Evolutionary conservation across 2,113 vertebrate genomes (phyloP).

Genomic region (Ciconia boyciana): DNA sequence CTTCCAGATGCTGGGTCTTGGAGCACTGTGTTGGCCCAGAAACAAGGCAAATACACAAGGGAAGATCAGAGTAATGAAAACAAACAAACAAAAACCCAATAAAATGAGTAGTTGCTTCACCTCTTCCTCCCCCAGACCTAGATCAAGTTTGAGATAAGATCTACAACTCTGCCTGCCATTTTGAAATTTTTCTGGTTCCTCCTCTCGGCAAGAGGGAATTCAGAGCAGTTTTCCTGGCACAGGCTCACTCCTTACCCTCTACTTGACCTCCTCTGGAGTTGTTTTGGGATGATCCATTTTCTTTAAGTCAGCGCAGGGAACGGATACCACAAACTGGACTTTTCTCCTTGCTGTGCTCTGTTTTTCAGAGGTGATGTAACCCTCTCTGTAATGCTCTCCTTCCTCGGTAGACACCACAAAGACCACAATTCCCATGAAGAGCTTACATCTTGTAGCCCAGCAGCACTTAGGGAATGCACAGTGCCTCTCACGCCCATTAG

Average conservation of each 20-base stretch:
- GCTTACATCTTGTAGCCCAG: neutral
- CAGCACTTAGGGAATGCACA: neutral
- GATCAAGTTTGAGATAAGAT: neutral
- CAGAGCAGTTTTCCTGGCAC: neutral
- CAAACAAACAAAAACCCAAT: neutral
- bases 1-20: constrained; percentile 26
- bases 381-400: neutral
- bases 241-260: neutral
- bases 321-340: constrained; percentile 9
- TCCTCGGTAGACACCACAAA: neutral
- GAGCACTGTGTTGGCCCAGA: neutral
- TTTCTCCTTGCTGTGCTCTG: neutral
- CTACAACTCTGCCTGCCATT: neutral
- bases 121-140: neutral
- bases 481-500: neutral
- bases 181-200: neutral
- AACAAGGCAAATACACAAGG: neutral
- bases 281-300: constrained; percentile 7
- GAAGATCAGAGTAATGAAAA: neutral
- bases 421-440: constrained; percentile 33
- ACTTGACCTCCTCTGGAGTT: neutral
- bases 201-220: neutral
- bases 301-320: neutral
- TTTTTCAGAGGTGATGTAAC: constrained; percentile 42
- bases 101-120: neutral